phyloP scores from a whole-genome alignment of 2,797 vertebrate species.

The Poecilia picta region DNA sequence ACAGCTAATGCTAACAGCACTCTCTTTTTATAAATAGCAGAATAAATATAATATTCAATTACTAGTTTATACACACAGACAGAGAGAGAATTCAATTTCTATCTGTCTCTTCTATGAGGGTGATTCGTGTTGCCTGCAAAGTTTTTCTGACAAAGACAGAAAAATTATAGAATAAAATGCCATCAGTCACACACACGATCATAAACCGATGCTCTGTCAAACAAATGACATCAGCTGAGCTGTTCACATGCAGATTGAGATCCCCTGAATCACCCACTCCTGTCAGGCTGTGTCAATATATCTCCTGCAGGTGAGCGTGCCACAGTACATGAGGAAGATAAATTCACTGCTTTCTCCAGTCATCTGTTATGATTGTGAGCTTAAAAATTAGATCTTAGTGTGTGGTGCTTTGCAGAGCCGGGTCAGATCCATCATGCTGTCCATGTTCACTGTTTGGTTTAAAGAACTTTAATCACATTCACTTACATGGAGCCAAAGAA shows the following conservation, averaged over 20 bases:
- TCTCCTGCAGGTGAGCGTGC: slow-evolving; percentile 48
- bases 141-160: slow-evolving; percentile 36
- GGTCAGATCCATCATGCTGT: slow-evolving; percentile 27
- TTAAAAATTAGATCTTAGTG: slow-evolving; percentile 49
- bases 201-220: slow-evolving; percentile 77
- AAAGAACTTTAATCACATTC: slow-evolving; percentile 2
- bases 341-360: slow-evolving; percentile 33
- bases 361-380: slow-evolving; percentile 58
- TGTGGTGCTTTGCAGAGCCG: slow-evolving; percentile 23
- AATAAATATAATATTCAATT: slow-evolving; percentile 62
- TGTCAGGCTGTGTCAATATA: slow-evolving; percentile 45
- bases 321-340: slow-evolving; percentile 43
- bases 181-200: slow-evolving; percentile 74
- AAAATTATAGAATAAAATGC: slow-evolving; percentile 66
- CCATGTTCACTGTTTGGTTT: slow-evolving; percentile 1
- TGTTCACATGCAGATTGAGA: slow-evolving; percentile 49
- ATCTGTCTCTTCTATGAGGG: slow-evolving; percentile 29
- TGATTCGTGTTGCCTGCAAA: slow-evolving; percentile 10
- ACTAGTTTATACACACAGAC: slow-evolving; percentile 47
- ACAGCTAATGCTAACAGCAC: slow-evolving; percentile 49
- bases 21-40: slow-evolving; percentile 40
- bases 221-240: slow-evolving; percentile 49
- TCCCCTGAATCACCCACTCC: slow-evolving; percentile 43
- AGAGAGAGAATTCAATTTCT: slow-evolving; percentile 38
- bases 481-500: neutral